These are phyloP conservation scores for Drosophila rellima DNA, from an alignment of 2,888 invertebrate species.

Conservation along the genomic window DNA sequence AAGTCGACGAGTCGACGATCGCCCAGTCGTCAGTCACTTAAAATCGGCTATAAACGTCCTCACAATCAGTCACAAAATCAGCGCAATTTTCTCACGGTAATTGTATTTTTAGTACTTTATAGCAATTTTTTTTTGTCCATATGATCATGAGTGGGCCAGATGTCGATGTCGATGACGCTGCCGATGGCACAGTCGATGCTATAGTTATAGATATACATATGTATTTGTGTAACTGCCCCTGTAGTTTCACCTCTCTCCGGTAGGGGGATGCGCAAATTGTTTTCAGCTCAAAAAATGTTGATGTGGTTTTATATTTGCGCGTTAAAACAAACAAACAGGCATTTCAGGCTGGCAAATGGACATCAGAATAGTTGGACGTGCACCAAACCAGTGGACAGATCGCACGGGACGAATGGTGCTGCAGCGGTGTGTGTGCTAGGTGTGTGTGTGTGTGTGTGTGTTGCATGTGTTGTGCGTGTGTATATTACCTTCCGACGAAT, in stretches of 20 bases:
- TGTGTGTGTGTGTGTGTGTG: conserved; percentile 14
- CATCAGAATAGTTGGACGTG: conserved; percentile 66
- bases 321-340: conserved; percentile 76
- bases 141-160: conserved; percentile 75
- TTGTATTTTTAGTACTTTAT: conserved; percentile 85
- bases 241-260: conserved; percentile 39
- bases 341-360: conserved; percentile 76
- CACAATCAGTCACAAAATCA: conserved; percentile 83
- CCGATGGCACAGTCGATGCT: no score
- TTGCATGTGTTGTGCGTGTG: conserved; percentile 14
- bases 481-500: conserved; percentile 69
- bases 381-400: conserved; percentile 58
- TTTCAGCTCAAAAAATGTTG: conserved; percentile 70
- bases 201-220: no score
- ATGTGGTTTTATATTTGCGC: conserved; percentile 78
- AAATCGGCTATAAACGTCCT: conserved; percentile 81
- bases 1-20: conserved; percentile 25
- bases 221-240: neutral
- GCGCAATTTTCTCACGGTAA: conserved; percentile 80
- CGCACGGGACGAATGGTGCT: conserved; percentile 26
- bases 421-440: conserved; percentile 9
- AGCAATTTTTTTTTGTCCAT: conserved; percentile 78
- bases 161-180: conserved; percentile 59
- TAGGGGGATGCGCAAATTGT: conserved; percentile 56
- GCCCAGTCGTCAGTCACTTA: conserved; percentile 73